Evolutionary conservation across 2,797 vertebrate species (phyloP).

Genomic region (Lithobates pipiens): DNA sequence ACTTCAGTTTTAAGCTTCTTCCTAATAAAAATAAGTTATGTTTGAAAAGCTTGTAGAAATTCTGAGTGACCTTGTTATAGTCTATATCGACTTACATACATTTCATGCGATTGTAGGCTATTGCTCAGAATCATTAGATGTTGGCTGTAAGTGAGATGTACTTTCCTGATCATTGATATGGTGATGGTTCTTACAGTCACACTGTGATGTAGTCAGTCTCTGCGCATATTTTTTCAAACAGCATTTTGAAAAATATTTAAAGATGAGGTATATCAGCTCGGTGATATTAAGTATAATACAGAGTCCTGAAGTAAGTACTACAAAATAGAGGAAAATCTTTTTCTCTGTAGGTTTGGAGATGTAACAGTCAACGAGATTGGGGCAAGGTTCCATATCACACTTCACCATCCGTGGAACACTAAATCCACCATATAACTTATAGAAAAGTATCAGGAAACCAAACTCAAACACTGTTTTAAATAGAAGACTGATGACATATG

Average conservation of each 20-base stretch:
- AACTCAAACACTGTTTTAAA: slow-evolving; percentile 84
- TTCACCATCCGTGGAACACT: slow-evolving; percentile 78
- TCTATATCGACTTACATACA: too few species aligned
- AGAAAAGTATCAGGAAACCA: slow-evolving; percentile 83
- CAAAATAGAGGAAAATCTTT: slow-evolving; percentile 86
- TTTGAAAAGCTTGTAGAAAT: too few species aligned
- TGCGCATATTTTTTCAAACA: slow-evolving; percentile 71
- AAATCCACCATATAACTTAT: slow-evolving; percentile 85
- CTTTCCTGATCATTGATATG: background rate
- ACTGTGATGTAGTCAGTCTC: slow-evolving; percentile 53
- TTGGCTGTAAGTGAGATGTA: background rate
- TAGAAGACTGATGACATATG: slow-evolving; percentile 84
- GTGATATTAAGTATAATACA: slow-evolving; percentile 82
- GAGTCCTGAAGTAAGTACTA: slow-evolving; percentile 82
- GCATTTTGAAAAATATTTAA: slow-evolving; percentile 78
- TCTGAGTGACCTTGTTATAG: too few species aligned
- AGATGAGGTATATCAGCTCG: slow-evolving; percentile 84
- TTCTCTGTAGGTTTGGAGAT: slow-evolving; percentile 87
- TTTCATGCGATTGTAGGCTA: background rate
- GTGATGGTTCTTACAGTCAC: slow-evolving; percentile 42
- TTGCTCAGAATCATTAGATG: slow-evolving; percentile 8
- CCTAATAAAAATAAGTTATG: too few species aligned
- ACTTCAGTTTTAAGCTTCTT: too few species aligned
- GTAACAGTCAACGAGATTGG: slow-evolving; percentile 85
- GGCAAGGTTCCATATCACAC: slow-evolving; percentile 83